Percentiles rank a stretch among this genome's conserved stretches.
Conservation (phyloP, 2,797 vertebrate genomes). For the Tapera naevia region DNA sequence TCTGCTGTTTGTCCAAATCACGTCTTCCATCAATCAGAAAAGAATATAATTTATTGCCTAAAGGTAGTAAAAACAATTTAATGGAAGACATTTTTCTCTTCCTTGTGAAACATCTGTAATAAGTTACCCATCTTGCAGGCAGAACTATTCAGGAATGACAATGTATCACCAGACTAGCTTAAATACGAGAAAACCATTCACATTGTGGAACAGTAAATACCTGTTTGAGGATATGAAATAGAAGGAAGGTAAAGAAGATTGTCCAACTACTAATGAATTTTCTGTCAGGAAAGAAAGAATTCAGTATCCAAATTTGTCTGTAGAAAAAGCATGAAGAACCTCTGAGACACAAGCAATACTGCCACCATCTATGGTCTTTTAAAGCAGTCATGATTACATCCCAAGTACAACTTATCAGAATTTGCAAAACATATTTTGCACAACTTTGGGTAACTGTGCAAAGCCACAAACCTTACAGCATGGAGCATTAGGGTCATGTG, state of each 20-base stretch:
- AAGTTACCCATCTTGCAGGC: background rate
- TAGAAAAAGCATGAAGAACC: background rate
- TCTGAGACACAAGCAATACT: background rate
- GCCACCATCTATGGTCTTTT: background rate
- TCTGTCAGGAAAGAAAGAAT: background rate
- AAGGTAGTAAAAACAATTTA: background rate
- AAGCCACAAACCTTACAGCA: background rate
- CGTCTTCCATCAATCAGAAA: background rate
- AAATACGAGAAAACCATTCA: background rate
- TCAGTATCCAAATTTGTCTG: background rate
- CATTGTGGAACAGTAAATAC: background rate
- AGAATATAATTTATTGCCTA: background rate
- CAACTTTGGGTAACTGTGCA: background rate
- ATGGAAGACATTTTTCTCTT: conserved; percentile 1
- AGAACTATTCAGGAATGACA: background rate
- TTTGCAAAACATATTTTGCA: background rate
- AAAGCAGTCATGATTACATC: background rate
- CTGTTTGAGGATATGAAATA: background rate
- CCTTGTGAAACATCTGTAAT: background rate
- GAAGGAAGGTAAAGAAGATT: background rate
- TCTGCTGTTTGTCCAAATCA: conserved; percentile 12
- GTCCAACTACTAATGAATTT: background rate
- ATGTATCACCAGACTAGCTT: background rate
- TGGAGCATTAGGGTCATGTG: background rate
- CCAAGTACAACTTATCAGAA: background rate